These are phyloP conservation scores for Sarcophilus harrisii DNA, from an alignment of 2,797 vertebrate genomes.

Conservation along the genomic window DNA sequence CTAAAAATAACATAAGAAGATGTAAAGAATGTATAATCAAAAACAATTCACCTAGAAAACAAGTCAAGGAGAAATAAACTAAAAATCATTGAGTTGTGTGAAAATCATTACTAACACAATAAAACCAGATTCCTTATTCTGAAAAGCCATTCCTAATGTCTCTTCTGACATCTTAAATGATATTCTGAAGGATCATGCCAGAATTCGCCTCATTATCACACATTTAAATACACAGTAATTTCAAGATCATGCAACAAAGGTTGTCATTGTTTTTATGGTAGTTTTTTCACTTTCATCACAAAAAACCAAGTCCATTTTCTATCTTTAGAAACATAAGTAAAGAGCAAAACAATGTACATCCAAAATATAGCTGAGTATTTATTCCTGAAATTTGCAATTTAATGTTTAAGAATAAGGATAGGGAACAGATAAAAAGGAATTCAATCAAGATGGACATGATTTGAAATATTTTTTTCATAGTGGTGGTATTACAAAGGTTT, in stretches of 20 bases:
- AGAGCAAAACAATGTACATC: neutral
- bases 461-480: slow-evolving; percentile 4
- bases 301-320: neutral
- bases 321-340: neutral
- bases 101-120: neutral
- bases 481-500: neutral
- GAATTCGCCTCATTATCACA: neutral
- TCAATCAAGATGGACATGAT: neutral
- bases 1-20: neutral
- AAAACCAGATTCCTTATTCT: neutral
- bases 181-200: neutral
- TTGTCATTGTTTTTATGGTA: neutral
- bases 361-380: neutral
- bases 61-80: neutral
- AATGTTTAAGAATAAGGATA: neutral
- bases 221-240: neutral
- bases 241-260: neutral
- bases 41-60: neutral
- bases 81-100: neutral
- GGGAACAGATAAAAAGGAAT: neutral
- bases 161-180: neutral
- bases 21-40: neutral
- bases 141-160: neutral
- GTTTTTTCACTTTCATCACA: neutral
- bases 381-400: neutral